Evolutionary conservation across 35 echinoderm and acorn worm species (phyloP).

Genomic region (Stichopus chloronotus): DNA sequence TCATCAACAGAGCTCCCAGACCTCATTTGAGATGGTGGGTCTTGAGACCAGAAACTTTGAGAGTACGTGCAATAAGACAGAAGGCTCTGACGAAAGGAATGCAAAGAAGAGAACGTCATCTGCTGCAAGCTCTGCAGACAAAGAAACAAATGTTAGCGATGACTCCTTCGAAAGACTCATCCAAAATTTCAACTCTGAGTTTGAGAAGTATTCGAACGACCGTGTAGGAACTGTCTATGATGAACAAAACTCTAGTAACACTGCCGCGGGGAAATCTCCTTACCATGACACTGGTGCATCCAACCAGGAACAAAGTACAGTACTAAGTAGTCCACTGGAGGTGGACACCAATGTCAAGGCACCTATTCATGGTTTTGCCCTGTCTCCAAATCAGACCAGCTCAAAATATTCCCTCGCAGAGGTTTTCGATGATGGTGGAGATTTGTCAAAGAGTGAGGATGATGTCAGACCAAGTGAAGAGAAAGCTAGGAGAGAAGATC

Average conservation of each 20-base stretch:
- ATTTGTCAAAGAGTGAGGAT: not conserved
- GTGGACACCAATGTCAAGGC: not conserved
- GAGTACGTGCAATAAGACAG: not conserved
- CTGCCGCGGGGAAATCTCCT: not conserved
- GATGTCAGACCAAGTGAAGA: not conserved
- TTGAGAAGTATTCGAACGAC: not conserved
- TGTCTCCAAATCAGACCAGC: too few species aligned
- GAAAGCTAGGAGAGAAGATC: not conserved
- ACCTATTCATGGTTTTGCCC: too few species aligned
- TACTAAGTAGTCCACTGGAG: not conserved
- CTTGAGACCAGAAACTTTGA: not conserved
- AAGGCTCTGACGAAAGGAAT: not conserved
- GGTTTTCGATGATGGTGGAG: not conserved
- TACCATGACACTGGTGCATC: not conserved
- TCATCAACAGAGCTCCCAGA: not conserved
- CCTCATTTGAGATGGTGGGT: not conserved
- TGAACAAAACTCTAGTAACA: not conserved
- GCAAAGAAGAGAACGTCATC: not conserved
- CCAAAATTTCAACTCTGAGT: slow-evolving; percentile 3
- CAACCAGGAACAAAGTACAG: not conserved
- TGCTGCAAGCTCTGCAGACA: not conserved
- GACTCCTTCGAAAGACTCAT: slow-evolving; percentile 6
- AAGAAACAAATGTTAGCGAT: not conserved
- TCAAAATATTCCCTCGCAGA: too few species aligned
- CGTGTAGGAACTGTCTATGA: not conserved